These are phyloP conservation scores for Rattus rattus DNA, from an alignment of 2,113 vertebrate genomes.

Conservation along the genomic window DNA sequence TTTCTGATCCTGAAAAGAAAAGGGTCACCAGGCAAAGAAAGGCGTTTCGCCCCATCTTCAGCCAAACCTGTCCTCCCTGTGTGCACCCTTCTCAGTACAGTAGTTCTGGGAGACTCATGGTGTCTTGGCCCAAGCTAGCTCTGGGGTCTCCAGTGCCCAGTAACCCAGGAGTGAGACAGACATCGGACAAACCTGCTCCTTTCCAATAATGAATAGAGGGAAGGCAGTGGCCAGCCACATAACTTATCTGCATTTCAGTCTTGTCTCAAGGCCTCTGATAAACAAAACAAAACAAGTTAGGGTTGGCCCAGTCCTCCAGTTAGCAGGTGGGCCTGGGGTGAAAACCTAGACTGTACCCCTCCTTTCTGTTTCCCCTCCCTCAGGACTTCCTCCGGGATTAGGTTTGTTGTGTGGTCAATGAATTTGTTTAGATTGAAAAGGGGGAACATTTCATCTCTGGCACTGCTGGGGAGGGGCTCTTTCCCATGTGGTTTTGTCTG, in stretches of 20 bases:
- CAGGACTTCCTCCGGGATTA: background rate
- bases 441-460: background rate
- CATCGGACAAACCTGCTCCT: background rate
- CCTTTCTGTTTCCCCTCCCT: background rate
- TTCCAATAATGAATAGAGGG: background rate
- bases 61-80: background rate
- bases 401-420: conserved; percentile 42
- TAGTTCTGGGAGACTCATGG: too few relatives aligned
- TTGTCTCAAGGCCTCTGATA: background rate
- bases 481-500: background rate
- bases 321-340: background rate
- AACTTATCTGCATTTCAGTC: too few relatives aligned
- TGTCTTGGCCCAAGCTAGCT: background rate
- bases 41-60: accelerated
- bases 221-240: background rate
- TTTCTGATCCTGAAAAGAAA: background rate
- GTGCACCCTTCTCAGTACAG: background rate
- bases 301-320: background rate
- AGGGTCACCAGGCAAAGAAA: background rate
- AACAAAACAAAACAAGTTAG: background rate
- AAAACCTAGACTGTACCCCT: background rate
- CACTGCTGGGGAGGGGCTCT: background rate
- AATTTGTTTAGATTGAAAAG: conserved; percentile 13
- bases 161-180: background rate
- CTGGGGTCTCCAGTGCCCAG: background rate